phyloP scores from a whole-genome alignment of 2,113 vertebrate species.

The Perognathus longimembris region DNA sequence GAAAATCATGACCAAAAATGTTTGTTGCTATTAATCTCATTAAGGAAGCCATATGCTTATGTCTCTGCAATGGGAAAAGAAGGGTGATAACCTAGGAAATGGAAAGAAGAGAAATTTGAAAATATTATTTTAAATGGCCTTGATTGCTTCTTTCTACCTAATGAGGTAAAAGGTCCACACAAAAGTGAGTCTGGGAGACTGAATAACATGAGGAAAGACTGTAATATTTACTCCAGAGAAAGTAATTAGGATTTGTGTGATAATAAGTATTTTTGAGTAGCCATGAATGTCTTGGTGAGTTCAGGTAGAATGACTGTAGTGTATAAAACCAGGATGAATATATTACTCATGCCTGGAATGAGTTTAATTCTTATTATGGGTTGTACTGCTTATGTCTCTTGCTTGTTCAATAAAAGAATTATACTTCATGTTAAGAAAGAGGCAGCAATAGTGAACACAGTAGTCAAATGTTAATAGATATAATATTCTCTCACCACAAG shows the following conservation, averaged over 20 bases:
- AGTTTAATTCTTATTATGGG: not conserved
- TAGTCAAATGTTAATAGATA: not conserved
- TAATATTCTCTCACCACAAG: constrained; percentile 50
- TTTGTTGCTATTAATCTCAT: constrained; percentile 31
- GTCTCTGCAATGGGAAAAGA: not conserved
- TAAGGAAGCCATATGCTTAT: constrained; percentile 31
- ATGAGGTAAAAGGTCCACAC: not conserved
- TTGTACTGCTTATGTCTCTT: not conserved
- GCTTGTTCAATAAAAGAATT: constrained; percentile 17
- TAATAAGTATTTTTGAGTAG: constrained; percentile 42
- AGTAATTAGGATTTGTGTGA: constrained; percentile 6
- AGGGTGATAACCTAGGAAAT: not conserved
- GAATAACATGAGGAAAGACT: constrained; percentile 21
- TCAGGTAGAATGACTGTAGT: not conserved
- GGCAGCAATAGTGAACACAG: not conserved
- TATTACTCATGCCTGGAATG: not conserved
- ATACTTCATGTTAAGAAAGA: constrained; percentile 1
- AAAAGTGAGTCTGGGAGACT: not conserved
- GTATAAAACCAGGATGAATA: constrained; percentile 29
- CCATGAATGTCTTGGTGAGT: constrained; percentile 13
- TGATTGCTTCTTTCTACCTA: constrained; percentile 13
- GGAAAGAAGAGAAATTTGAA: constrained; percentile 13
- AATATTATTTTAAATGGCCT: constrained; percentile 23
- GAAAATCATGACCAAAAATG: constrained; percentile 54
- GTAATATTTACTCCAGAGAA: not conserved